Percentiles rank a stretch among this genome's conserved stretches.
Conservation (phyloP, 1,140 invertebrate genomes). For the Holotrichia oblita region DNA sequence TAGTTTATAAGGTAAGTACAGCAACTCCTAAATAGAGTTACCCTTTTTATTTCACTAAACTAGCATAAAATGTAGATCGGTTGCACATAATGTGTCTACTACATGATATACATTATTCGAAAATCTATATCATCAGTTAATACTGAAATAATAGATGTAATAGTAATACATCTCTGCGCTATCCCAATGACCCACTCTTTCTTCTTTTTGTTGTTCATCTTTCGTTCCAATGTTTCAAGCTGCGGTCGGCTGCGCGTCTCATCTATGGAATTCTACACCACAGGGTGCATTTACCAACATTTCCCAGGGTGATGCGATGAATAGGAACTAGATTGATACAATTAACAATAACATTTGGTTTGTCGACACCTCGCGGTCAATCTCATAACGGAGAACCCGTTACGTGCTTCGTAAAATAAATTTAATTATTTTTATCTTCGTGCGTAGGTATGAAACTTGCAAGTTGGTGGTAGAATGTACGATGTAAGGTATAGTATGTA, state of each 20-base stretch:
- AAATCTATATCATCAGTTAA: not conserved
- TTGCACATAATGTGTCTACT: too few species aligned
- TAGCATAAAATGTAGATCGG: too few species aligned
- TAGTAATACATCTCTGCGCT: not conserved
- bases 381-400: slow-evolving; percentile 36
- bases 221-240: not conserved
- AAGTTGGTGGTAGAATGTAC: not conserved
- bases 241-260: slow-evolving; percentile 11
- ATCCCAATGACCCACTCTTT: slow-evolving; percentile 6
- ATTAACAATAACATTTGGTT: slow-evolving; percentile 51
- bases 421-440: slow-evolving; percentile 20
- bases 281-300: slow-evolving; percentile 46
- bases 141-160: not conserved
- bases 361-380: slow-evolving; percentile 46
- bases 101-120: too few species aligned
- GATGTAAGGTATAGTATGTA: not conserved
- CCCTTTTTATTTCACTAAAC: too few species aligned
- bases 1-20: too few species aligned
- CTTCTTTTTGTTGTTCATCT: not conserved
- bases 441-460: not conserved
- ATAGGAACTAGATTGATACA: slow-evolving; percentile 51
- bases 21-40: too few species aligned
- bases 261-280: slow-evolving; percentile 41
- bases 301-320: slow-evolving; percentile 47
- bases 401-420: not conserved